These are phyloP conservation scores for Apus apus DNA, from an alignment of 2,113 vertebrate species.

Conservation along the genomic window DNA sequence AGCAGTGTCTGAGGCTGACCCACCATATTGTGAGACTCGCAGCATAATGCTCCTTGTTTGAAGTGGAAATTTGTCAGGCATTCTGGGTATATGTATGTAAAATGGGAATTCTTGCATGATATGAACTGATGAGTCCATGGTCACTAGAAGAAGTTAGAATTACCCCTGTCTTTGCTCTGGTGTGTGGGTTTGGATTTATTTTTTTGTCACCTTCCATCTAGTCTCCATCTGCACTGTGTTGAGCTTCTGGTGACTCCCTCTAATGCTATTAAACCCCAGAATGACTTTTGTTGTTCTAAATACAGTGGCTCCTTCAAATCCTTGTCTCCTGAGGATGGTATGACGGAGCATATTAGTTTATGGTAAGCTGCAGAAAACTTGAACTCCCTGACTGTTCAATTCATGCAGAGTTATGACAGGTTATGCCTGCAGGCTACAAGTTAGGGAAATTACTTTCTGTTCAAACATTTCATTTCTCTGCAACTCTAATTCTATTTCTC, in stretches of 20 bases:
- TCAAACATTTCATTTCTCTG: slow-evolving; percentile 74
- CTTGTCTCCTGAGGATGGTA: slow-evolving; percentile 50
- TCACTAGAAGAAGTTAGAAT: not conserved
- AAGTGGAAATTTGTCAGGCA: not conserved
- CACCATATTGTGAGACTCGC: not conserved
- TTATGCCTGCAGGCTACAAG: slow-evolving; percentile 64
- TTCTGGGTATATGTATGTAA: not conserved
- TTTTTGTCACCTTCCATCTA: slow-evolving; percentile 19
- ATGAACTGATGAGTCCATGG: not conserved
- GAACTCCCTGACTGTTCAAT: slow-evolving; percentile 69
- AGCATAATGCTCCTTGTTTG: not conserved
- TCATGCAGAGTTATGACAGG: slow-evolving; percentile 68
- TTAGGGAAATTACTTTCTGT: slow-evolving; percentile 77
- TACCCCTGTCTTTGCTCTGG: not conserved
- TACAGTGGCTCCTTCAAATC: slow-evolving; percentile 42
- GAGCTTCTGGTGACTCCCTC: not conserved
- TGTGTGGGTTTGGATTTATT: not conserved
- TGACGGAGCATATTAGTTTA: slow-evolving; percentile 69
- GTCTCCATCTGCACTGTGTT: not conserved
- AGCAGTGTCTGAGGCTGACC: not conserved
- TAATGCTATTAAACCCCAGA: slow-evolving; percentile 34
- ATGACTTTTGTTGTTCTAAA: slow-evolving; percentile 33
- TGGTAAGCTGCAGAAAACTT: slow-evolving; percentile 61
- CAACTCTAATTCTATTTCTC: slow-evolving; percentile 59
- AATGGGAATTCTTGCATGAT: not conserved